Evolutionary conservation across 2,113 vertebrate species (phyloP), one percentile per base, ranked within the genome.

Genomic region (Acanthisitta chloris): DNA sequence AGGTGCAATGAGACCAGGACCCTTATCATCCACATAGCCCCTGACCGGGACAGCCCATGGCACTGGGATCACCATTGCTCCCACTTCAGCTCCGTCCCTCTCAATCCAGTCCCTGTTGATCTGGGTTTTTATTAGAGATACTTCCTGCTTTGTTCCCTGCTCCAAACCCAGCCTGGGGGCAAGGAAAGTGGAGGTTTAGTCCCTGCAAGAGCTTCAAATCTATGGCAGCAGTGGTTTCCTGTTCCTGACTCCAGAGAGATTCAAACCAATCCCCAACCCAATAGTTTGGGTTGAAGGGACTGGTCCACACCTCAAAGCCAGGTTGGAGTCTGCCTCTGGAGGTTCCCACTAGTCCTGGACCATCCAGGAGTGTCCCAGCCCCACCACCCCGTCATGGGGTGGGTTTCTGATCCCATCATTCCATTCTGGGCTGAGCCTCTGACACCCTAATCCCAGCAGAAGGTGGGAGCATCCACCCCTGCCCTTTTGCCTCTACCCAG

Each of bases 151-250:
- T 13, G 0, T 38, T 45, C 34, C 34, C 46, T 11, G 34, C 46
- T 58, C 12, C 1, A 55, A 86, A 25, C 15, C 15, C 64, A 38
- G 20, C 23, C 67, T 4, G 33, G 3, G 64, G 31, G 12, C 24
- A 12, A 24, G 24, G 34, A 12, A 42, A 69, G 14, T 6, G 2
- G 1, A 8, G 5, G 11, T 13, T 73, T 12, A 19, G 17, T 16
- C 14, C 49, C 67, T 8, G 28, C 23, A 8, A n/a, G 31, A 52
- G 43, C 26, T 72, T 38, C 45, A 9, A 15, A 59, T 29, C 14
- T 31, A 1, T 8, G 13, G 1, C 1, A 1, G n/a, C 0, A 0
- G 7, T 40, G 40, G 2, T 12, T 62, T 66, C 17, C 38, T 21
- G 29, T 78, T 54, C 33, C 78, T 6, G 0, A 8, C 25, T 25